Conservation (phyloP, 23 tunicate genomes). For the Styela plicata region DNA sequence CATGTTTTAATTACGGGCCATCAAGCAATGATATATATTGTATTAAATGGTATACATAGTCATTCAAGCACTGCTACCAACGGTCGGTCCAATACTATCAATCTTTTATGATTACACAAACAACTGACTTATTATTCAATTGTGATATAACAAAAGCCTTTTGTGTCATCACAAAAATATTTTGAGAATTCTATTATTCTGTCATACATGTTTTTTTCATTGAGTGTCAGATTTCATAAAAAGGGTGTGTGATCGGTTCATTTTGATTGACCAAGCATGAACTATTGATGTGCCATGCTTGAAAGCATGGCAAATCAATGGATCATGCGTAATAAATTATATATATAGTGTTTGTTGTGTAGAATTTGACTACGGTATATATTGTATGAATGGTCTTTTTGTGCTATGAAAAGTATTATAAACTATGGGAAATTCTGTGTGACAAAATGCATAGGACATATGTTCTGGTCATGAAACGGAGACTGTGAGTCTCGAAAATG, state of each 20-base stretch:
- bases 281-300: no score
- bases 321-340: background rate
- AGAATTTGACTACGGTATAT: no score
- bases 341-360: no score
- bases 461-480: background rate
- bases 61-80: background rate
- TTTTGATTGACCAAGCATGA: no score
- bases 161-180: background rate
- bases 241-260: background rate
- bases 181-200: background rate
- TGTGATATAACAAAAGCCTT: background rate
- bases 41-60: background rate
- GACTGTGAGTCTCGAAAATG: background rate
- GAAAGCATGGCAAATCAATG: no score
- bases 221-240: background rate
- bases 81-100: background rate
- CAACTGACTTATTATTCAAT: background rate
- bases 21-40: no score
- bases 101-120: background rate
- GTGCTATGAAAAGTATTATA: background rate
- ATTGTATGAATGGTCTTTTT: background rate
- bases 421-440: background rate
- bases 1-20: background rate
- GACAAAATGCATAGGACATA: background rate
- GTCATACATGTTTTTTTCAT: background rate